Evolutionary conservation across 2,113 vertebrate species (phyloP).

Genomic region (Rhineura floridana): DNA sequence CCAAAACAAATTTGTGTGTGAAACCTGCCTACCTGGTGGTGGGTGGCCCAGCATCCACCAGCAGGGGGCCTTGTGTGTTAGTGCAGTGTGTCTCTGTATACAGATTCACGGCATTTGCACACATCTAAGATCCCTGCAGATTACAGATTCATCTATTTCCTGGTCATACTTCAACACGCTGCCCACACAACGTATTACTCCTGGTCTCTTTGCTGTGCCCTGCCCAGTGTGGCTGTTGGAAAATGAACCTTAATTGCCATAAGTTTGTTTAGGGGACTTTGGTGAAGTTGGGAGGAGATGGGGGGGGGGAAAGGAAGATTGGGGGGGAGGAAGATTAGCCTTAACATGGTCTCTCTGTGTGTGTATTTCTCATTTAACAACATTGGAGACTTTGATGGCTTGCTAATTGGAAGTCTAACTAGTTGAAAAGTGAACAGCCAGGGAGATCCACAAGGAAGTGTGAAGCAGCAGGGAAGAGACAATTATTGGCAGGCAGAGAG

Average conservation of each 20-base stretch:
- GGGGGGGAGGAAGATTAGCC: not conserved
- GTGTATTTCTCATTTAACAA: not conserved
- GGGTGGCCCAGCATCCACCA: not conserved
- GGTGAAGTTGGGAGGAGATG: not conserved
- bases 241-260: not conserved
- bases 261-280: not conserved
- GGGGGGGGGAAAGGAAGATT: too few relatives aligned
- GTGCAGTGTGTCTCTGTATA: not conserved
- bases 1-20: not conserved
- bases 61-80: too few relatives aligned
- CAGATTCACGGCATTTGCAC: not conserved
- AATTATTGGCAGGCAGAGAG: not conserved
- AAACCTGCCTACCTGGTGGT: not conserved
- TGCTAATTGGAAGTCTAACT: conserved; percentile 4
- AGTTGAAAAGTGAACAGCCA: not conserved
- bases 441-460: not conserved
- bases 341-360: not conserved
- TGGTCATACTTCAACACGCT: not conserved
- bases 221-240: not conserved
- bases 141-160: not conserved
- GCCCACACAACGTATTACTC: not conserved
- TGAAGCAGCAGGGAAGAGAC: not conserved
- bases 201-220: not conserved
- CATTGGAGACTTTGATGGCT: not conserved
- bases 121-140: too few relatives aligned